These are phyloP conservation scores for Oikopleura albicans DNA, from an alignment of 23 tunicate genomes.

Conservation along the genomic window DNA sequence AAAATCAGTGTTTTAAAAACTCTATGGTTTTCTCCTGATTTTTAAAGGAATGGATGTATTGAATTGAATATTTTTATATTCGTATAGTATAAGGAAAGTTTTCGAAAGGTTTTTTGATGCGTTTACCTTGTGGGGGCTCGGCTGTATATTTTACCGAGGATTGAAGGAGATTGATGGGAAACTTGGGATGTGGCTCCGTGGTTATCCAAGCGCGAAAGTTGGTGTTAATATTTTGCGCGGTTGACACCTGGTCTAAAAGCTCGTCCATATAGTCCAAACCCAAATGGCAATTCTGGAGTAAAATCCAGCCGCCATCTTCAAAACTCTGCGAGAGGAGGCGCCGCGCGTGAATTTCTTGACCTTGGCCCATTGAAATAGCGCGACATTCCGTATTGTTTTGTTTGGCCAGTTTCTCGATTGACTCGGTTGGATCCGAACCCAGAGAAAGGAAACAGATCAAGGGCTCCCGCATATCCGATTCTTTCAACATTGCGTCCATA, in stretches of 20 bases:
- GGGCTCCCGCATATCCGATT: conserved; percentile 53
- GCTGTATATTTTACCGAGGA: conserved; percentile 92
- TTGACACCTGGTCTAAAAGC: conserved; percentile 77
- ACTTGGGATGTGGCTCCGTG: conserved; percentile 85
- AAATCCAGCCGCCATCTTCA: conserved; percentile 88
- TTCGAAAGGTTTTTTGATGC: no score
- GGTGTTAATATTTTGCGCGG: conserved; percentile 48
- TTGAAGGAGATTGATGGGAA: conserved; percentile 91
- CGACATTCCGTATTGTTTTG: conserved; percentile 35
- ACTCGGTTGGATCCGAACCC: conserved; percentile 99
- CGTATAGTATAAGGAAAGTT: no score
- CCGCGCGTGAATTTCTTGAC: conserved; percentile 95
- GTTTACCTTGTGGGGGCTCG: conserved; percentile 99
- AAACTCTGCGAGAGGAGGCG: conserved; percentile 54
- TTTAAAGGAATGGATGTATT: no score
- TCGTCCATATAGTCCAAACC: conserved; percentile 96
- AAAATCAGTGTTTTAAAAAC: no score
- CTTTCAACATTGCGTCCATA: conserved; percentile 66
- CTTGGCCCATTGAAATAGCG: conserved; percentile 96
- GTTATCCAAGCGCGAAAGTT: conserved; percentile 84
- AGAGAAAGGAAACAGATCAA: conserved; percentile 88
- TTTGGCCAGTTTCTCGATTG: conserved; percentile 73
- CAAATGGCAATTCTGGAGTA: conserved; percentile 94
- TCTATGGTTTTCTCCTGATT: no score
- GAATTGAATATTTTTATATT: no score